Percentiles rank a stretch among this genome's conserved stretches.
Evolutionary conservation across 2,888 invertebrate species (phyloP).

Genomic region (Ophion costatus): DNA sequence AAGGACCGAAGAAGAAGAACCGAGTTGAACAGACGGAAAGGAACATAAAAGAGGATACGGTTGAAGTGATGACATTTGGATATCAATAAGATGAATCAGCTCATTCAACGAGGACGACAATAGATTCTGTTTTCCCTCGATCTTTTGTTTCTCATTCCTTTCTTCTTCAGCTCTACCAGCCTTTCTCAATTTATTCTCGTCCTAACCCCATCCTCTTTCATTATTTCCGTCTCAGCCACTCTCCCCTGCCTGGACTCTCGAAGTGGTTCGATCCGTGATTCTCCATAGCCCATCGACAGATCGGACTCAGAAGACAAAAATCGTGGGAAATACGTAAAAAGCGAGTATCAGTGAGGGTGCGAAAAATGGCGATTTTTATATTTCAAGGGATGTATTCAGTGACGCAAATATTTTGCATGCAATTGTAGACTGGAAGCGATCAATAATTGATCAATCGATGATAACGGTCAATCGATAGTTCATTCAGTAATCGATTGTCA

Average conservation of each 20-base stretch:
- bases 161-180: background rate
- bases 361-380: too few species aligned
- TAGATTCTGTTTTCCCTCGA: background rate
- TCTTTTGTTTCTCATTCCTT: slow-evolving; percentile 1
- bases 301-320: background rate
- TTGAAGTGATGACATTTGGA: slow-evolving; percentile 22
- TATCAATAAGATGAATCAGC: slow-evolving; percentile 32
- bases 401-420: too few species aligned
- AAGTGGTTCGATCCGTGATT: background rate
- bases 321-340: too few species aligned
- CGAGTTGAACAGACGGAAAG: background rate
- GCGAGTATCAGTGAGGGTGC: too few species aligned
- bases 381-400: too few species aligned
- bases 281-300: too few species aligned
- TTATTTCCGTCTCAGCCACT: background rate
- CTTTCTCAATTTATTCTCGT: background rate
- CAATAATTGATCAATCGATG: too few species aligned
- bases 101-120: background rate
- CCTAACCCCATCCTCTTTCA: background rate
- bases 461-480: too few species aligned
- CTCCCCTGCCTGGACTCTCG: background rate
- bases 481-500: too few species aligned
- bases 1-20: background rate
- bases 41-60: background rate
- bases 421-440: too few species aligned